Conservation (phyloP, 2,797 vertebrate genomes). For the Pempheris klunzingeri region DNA sequence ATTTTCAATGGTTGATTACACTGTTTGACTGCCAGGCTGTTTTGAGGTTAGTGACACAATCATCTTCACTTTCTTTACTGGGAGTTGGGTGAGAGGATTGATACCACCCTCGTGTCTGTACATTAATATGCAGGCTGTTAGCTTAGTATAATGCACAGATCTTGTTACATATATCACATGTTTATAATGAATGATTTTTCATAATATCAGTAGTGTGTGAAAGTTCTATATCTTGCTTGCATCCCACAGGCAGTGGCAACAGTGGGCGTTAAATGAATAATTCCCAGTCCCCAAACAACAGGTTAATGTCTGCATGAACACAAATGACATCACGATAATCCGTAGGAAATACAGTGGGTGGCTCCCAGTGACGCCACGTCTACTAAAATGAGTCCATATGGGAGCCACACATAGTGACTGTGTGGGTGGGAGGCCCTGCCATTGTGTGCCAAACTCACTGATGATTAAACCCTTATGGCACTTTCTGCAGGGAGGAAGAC, state of each 20-base stretch:
- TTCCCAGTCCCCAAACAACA: slow-evolving; percentile 5
- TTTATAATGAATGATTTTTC: background rate
- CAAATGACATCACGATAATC: slow-evolving; percentile 22
- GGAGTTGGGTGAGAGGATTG: background rate
- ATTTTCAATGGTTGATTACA: background rate
- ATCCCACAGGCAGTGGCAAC: background rate
- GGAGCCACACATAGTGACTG: slow-evolving; percentile 35
- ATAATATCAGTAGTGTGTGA: background rate
- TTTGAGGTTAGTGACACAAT: background rate
- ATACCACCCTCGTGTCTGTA: background rate
- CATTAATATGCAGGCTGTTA: background rate
- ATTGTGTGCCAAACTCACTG: slow-evolving; percentile 50
- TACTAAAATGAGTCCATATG: slow-evolving; percentile 42
- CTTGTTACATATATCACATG: background rate
- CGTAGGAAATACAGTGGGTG: slow-evolving; percentile 41
- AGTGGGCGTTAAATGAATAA: slow-evolving; percentile 16
- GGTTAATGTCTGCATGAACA: slow-evolving; percentile 1
- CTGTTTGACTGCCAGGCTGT: background rate
- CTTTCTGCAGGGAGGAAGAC: slow-evolving; percentile 42
- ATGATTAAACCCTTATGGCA: slow-evolving; percentile 66
- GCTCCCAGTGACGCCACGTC: slow-evolving; percentile 55
- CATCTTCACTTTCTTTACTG: too few relatives aligned
- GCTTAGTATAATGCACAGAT: background rate
- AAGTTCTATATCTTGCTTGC: background rate
- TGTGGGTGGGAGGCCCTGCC: slow-evolving; percentile 61